These are phyloP conservation scores for Gryllus bimaculatus DNA, from an alignment of 1,140 invertebrate genomes.

Conservation along the genomic window DNA sequence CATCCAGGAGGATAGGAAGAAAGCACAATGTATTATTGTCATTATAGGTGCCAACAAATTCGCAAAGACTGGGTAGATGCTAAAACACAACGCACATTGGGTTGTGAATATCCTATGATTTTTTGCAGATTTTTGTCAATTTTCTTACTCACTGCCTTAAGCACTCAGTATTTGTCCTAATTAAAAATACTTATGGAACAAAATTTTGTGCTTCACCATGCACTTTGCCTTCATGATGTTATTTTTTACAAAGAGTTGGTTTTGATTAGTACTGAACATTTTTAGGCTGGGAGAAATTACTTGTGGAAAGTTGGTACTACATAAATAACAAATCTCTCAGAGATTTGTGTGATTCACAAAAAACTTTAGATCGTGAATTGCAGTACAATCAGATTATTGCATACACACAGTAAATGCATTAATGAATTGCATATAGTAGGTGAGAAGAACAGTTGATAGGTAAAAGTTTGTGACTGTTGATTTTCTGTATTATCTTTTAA, in stretches of 20 bases:
- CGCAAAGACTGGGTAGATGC: neutral
- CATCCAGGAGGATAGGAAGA: neutral
- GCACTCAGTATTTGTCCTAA: neutral
- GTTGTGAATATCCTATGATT: neutral
- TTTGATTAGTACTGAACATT: neutral
- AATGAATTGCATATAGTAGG: neutral
- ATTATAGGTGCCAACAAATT: neutral
- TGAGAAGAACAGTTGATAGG: neutral
- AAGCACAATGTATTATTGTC: neutral
- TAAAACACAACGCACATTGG: neutral
- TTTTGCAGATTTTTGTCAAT: neutral
- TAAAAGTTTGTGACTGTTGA: neutral
- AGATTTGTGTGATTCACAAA: slow-evolving; percentile 1
- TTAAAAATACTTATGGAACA: neutral
- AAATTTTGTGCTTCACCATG: neutral
- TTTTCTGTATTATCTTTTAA: neutral
- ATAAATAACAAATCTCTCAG: neutral
- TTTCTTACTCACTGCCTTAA: neutral
- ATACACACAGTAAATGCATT: neutral
- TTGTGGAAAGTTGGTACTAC: neutral
- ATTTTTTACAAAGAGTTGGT: neutral
- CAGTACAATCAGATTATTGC: neutral
- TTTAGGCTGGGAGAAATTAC: neutral
- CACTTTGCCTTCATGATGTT: neutral
- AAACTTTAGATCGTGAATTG: neutral